phyloP scores from a whole-genome alignment of 2,113 vertebrate species.

The Nannospalax galili region DNA sequence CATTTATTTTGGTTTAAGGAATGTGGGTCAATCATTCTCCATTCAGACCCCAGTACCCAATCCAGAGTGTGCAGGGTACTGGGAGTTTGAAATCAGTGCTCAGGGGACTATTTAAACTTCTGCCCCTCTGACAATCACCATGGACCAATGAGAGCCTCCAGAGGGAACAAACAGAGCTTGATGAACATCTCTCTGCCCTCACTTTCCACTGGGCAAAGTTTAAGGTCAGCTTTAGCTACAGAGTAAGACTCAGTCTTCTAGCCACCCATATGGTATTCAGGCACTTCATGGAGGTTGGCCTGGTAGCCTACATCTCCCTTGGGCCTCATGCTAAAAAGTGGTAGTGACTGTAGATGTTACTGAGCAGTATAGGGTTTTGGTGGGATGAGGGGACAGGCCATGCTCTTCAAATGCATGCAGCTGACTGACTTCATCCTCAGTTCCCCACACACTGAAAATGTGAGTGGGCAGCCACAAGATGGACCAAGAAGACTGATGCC shows the following conservation, averaged over 20 bases:
- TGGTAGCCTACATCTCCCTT: neutral
- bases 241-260: neutral
- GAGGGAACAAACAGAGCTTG: neutral
- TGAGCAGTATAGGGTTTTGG: constrained; percentile 80
- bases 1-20: neutral
- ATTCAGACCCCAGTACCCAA: neutral
- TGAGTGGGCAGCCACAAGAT: constrained; percentile 89
- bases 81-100: neutral
- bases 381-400: constrained; percentile 92
- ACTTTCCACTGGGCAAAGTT: neutral
- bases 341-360: neutral
- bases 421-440: constrained; percentile 92
- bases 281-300: neutral
- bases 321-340: neutral
- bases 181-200: neutral
- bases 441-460: constrained; percentile 90
- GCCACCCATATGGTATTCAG: neutral
- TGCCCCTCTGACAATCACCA: too few species aligned
- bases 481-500: constrained; percentile 95
- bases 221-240: neutral
- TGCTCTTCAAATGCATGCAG: constrained; percentile 90
- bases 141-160: fast-evolving
- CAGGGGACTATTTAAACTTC: neutral
- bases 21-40: neutral
- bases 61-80: neutral